Evolutionary conservation across 2,113 vertebrate species (phyloP).

Genomic region (Epinephelus lanceolatus): DNA sequence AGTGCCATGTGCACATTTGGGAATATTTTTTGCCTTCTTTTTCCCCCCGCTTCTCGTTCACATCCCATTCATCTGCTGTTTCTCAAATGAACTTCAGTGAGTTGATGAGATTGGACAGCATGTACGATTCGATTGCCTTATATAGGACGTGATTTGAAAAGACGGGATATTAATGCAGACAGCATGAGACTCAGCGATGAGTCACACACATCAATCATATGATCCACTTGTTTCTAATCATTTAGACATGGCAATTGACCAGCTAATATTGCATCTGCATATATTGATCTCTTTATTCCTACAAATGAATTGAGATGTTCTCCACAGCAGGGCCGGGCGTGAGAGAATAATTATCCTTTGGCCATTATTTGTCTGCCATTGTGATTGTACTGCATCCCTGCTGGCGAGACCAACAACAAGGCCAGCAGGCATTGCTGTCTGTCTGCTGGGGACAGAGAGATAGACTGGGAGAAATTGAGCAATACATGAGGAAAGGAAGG

Average conservation of each 20-base stretch:
- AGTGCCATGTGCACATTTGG: conserved; percentile 8
- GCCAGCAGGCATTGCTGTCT: conserved; percentile 39
- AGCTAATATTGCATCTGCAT: conserved; percentile 59
- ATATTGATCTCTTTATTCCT: conserved; percentile 60
- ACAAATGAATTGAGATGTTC: conserved; percentile 58
- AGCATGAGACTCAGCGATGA: conserved; percentile 61
- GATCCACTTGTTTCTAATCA: conserved; percentile 59
- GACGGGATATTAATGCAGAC: conserved; percentile 69
- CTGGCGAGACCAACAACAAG: conserved; percentile 36
- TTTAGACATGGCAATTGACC: conserved; percentile 65
- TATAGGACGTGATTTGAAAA: conserved; percentile 58
- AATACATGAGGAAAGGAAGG: conserved; percentile 21
- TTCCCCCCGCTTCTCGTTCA: conserved; percentile 7
- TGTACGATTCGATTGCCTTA: conserved; percentile 62
- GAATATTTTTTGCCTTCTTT: conserved; percentile 19
- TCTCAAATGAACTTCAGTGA: conserved; percentile 52
- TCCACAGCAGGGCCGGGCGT: conserved; percentile 12
- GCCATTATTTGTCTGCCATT: conserved; percentile 51
- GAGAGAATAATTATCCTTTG: conserved; percentile 51
- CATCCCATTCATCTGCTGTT: conserved; percentile 58
- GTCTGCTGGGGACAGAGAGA: conserved; percentile 23
- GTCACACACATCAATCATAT: conserved; percentile 68
- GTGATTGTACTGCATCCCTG: conserved; percentile 41
- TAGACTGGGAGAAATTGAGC: conserved; percentile 26
- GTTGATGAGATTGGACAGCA: conserved; percentile 70